A percentile compares a stretch with the other conserved stretches of the same genome.
Conservation (phyloP, 1,140 invertebrate species). For the Olivierus martensii region DNA sequence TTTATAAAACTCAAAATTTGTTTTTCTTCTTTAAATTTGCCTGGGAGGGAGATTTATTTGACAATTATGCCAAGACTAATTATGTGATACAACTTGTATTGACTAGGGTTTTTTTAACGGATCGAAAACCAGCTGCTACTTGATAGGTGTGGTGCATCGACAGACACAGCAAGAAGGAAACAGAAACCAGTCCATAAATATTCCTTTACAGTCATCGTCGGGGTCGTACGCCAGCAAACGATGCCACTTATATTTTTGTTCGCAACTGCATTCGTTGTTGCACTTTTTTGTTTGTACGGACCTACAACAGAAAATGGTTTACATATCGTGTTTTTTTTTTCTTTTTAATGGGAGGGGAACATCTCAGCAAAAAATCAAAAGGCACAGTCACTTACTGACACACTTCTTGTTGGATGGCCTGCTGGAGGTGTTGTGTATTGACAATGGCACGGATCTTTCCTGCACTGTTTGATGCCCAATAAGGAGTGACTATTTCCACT, state of each 20-base stretch:
- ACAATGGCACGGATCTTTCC: constrained; percentile 79
- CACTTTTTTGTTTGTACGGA: constrained; percentile 52
- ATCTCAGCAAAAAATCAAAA: not conserved
- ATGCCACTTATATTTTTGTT: constrained; percentile 78
- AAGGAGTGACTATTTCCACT: constrained; percentile 78
- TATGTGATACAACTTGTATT: no score
- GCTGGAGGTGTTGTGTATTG: constrained; percentile 85
- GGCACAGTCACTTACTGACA: constrained; percentile 45
- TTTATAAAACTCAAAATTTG: no score
- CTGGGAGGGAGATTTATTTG: no score
- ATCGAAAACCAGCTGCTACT: not conserved
- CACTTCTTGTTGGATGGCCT: constrained; percentile 81
- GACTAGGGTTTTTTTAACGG: no score
- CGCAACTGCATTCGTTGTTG: constrained; percentile 66
- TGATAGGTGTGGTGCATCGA: constrained; percentile 40
- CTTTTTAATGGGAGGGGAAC: no score
- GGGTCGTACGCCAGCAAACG: constrained; percentile 80
- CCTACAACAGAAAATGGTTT: constrained; percentile 1
- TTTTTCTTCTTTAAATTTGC: no score
- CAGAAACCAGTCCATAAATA: constrained; percentile 89
- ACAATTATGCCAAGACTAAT: no score
- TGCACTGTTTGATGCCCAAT: constrained; percentile 82
- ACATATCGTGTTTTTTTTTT: not conserved
- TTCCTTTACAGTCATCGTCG: constrained; percentile 80
- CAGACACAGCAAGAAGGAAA: constrained; percentile 86